Evolutionary conservation across 1,140 invertebrate species (phyloP).

Genomic region (Diachasmimorpha longicaudata): DNA sequence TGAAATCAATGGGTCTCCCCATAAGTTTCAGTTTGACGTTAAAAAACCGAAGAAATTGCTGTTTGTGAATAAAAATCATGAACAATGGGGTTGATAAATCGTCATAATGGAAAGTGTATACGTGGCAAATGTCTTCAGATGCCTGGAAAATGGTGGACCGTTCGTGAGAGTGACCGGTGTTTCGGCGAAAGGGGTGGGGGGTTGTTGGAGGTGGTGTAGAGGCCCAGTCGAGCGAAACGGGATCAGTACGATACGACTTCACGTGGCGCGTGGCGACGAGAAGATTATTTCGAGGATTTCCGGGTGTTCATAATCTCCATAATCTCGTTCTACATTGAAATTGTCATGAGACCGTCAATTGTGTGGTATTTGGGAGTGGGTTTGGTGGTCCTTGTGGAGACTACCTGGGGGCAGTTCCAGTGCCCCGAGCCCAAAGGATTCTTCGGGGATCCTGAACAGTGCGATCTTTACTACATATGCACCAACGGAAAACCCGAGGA

Average conservation of each 20-base stretch:
- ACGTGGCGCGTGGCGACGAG: slow-evolving; percentile 27
- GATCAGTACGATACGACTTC: slow-evolving; percentile 42
- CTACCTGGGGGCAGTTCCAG: slow-evolving; percentile 60
- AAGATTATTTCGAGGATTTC: slow-evolving; percentile 1
- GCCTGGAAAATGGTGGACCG: not conserved
- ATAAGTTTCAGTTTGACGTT: no score
- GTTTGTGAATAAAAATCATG: not conserved
- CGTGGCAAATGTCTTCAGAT: not conserved
- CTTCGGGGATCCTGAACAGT: slow-evolving; percentile 78
- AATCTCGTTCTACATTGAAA: no score
- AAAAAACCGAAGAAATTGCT: no score
- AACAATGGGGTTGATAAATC: not conserved
- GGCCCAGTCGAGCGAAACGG: slow-evolving; percentile 49
- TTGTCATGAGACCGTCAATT: not conserved
- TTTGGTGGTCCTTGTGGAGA: not conserved
- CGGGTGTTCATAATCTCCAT: not conserved
- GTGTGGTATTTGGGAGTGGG: not conserved
- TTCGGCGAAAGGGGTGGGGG: slow-evolving; percentile 52
- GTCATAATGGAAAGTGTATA: slow-evolving; percentile 1
- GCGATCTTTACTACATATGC: slow-evolving; percentile 84
- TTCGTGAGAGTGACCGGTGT: slow-evolving; percentile 43
- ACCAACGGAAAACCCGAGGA: slow-evolving; percentile 71
- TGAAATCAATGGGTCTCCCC: no score
- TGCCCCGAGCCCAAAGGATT: slow-evolving; percentile 79
- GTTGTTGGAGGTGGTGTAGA: slow-evolving; percentile 38